phyloP scores from a whole-genome alignment of 2,888 invertebrate genomes.

The Arctia plantaginis region DNA sequence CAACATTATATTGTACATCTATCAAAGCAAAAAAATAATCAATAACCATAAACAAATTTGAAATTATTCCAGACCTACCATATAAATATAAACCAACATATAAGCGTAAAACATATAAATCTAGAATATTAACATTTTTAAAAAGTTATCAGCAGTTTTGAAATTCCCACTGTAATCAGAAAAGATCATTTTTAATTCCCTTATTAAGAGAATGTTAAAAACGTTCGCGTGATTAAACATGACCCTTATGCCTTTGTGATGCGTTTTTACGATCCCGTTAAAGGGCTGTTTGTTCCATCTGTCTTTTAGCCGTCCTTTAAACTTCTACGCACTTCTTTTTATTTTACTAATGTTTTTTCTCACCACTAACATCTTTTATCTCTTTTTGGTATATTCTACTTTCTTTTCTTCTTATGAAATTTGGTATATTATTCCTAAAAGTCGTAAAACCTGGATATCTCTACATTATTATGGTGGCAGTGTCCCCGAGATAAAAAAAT shows the following conservation, averaged over 20 bases:
- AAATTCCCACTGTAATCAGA: not conserved
- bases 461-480: not conserved
- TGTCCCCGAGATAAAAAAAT: too few species aligned
- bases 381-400: not conserved
- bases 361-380: not conserved
- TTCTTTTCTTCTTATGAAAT: not conserved
- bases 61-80: too few species aligned
- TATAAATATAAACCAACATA: too few species aligned
- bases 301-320: conserved; percentile 29
- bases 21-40: too few species aligned
- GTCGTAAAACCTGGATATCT: not conserved
- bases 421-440: not conserved
- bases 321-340: conserved; percentile 19
- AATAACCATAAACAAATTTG: too few species aligned
- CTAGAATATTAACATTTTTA: not conserved
- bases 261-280: conserved; percentile 31
- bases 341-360: not conserved
- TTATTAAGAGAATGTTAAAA: not conserved
- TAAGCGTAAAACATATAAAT: not conserved
- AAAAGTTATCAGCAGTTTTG: not conserved
- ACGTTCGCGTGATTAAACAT: conserved; percentile 15
- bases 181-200: not conserved
- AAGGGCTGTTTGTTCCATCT: conserved; percentile 32
- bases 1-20: too few species aligned
- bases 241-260: conserved; percentile 19